Conservation (phyloP, 2,797 vertebrate species). For the Halcyon smyrnensis region DNA sequence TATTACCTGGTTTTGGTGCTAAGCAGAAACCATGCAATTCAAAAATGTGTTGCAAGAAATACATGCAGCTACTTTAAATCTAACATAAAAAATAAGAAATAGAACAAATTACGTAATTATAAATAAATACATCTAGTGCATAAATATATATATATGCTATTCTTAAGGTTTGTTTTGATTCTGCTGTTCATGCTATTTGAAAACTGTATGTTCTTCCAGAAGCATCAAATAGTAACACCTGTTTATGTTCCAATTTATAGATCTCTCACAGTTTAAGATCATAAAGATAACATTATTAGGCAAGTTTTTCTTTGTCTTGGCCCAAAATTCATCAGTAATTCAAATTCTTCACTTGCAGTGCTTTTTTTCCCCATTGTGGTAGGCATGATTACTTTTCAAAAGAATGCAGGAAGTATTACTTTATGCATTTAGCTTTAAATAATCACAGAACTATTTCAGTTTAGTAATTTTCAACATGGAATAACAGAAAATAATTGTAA, state of each 20-base stretch:
- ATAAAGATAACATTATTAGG: background rate
- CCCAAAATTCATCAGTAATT: background rate
- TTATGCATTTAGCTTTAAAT: background rate
- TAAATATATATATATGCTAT: background rate
- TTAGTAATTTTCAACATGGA: background rate
- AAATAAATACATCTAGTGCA: background rate
- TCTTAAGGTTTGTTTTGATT: background rate
- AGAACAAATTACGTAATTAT: background rate
- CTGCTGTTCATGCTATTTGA: background rate
- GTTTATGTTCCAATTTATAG: background rate
- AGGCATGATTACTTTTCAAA: background rate
- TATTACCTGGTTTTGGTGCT: background rate
- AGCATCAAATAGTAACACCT: background rate
- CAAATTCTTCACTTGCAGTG: accelerated
- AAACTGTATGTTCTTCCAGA: background rate
- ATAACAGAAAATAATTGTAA: background rate
- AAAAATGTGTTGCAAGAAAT: background rate
- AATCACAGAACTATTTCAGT: background rate
- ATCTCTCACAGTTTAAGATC: background rate
- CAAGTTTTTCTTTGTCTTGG: background rate
- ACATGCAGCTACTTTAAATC: background rate
- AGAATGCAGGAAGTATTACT: background rate
- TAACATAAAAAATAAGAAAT: background rate
- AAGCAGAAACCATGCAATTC: background rate
- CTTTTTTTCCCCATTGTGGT: background rate